These are phyloP conservation scores for Cossypha niveicapilla DNA, from an alignment of 2,797 vertebrate species.

Conservation along the genomic window DNA sequence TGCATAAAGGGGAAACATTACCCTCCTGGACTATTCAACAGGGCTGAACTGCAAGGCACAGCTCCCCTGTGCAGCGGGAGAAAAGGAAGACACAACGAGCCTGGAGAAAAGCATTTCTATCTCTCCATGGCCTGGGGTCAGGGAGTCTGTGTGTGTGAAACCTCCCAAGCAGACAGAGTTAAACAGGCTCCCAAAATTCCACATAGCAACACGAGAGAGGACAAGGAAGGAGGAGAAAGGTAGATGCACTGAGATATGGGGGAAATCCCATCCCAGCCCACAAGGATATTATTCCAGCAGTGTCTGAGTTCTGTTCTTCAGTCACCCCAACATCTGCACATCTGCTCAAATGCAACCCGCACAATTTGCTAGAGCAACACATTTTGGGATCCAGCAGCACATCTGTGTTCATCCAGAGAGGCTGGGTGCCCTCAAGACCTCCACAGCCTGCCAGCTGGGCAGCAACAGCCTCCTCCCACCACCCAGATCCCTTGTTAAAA, in stretches of 20 bases:
- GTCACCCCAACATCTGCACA: background rate
- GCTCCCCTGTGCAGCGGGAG: background rate
- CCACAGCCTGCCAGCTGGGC: background rate
- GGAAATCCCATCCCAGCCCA: background rate
- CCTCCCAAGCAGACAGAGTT: background rate
- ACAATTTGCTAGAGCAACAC: background rate
- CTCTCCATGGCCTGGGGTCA: fast-evolving
- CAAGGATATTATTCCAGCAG: background rate
- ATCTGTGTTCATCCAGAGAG: background rate
- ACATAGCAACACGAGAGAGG: background rate
- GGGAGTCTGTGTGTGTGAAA: background rate
- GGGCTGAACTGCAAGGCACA: background rate
- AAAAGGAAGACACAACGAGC: background rate
- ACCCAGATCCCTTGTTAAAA: background rate
- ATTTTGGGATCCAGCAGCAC: background rate
- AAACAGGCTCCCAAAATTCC: background rate
- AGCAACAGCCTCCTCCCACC: background rate
- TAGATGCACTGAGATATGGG: background rate
- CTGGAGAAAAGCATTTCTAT: background rate
- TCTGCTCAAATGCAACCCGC: background rate
- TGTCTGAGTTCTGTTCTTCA: background rate
- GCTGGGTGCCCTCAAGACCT: background rate
- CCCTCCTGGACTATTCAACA: too few relatives aligned
- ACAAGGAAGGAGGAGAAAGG: background rate
- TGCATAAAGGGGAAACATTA: background rate